phyloP scores from a whole-genome alignment of 1,140 invertebrate genomes.

The Drosophila gunungcola region DNA sequence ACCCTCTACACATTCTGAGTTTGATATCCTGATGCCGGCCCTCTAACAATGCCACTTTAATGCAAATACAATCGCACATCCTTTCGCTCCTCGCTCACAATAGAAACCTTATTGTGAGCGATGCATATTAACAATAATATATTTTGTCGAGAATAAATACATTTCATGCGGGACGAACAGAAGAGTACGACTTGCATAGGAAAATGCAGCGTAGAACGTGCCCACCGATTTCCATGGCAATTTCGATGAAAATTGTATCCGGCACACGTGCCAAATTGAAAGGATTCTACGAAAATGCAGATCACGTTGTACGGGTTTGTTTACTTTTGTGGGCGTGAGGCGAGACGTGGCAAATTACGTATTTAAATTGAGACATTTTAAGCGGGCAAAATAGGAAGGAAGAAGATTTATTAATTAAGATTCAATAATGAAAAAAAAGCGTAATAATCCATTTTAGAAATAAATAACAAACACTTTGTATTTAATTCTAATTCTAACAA shows the following conservation, averaged over 20 bases:
- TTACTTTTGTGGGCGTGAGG: slow-evolving; percentile 54
- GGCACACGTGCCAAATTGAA: slow-evolving; percentile 77
- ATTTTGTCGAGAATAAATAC: slow-evolving; percentile 57
- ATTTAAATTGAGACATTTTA: slow-evolving; percentile 25
- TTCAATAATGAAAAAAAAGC: background rate
- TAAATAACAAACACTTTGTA: no score
- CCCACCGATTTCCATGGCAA: slow-evolving; percentile 43
- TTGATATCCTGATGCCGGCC: slow-evolving; percentile 71
- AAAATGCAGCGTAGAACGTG: slow-evolving; percentile 42
- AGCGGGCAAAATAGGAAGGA: background rate
- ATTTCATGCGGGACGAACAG: slow-evolving; percentile 58
- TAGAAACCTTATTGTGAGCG: slow-evolving; percentile 62
- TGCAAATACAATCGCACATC: slow-evolving; percentile 81
- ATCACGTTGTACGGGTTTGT: slow-evolving; percentile 16
- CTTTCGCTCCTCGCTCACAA: slow-evolving; percentile 49
- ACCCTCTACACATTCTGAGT: slow-evolving; percentile 61
- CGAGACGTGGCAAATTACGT: slow-evolving; percentile 19
- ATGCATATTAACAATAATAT: slow-evolving; percentile 73
- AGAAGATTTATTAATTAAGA: background rate
- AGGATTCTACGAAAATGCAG: slow-evolving; percentile 36
- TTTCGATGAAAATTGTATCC: slow-evolving; percentile 73
- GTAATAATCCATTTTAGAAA: no score
- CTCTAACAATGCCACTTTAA: slow-evolving; percentile 76
- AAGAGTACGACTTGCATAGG: background rate
- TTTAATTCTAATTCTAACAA: no score